Evolutionary conservation across 2,113 vertebrate genomes (phyloP).

Genomic region (Raja brachyura): DNA sequence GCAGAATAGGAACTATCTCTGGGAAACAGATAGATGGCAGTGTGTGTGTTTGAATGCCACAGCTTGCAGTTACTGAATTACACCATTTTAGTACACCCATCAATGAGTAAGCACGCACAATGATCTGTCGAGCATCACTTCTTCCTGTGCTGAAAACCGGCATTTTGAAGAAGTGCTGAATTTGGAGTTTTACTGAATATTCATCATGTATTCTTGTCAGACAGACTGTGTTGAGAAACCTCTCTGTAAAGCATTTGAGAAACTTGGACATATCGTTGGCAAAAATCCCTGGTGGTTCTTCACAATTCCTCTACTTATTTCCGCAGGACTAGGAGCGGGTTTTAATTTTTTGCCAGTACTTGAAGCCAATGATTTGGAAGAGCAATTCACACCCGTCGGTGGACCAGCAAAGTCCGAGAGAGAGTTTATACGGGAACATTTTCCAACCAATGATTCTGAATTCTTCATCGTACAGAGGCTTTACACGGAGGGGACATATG

Average conservation of each 20-base stretch:
- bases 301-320: conserved; percentile 53
- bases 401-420: conserved; percentile 67
- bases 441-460: conserved; percentile 48
- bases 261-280: conserved; percentile 55
- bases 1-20: not conserved
- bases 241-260: conserved; percentile 51
- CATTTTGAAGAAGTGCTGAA: not conserved
- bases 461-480: conserved; percentile 59
- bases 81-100: not conserved
- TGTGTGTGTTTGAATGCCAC: not conserved
- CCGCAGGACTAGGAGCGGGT: conserved; percentile 56
- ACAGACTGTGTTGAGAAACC: conserved; percentile 61
- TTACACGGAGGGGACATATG: conserved; percentile 54
- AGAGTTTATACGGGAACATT: conserved; percentile 53
- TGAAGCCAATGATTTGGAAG: conserved; percentile 54
- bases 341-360: conserved; percentile 52
- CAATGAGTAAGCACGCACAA: not conserved
- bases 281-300: conserved; percentile 64
- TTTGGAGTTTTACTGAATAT: not conserved
- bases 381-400: conserved; percentile 65
- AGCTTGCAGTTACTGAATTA: not conserved
- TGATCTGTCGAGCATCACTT: not conserved
- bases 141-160: not conserved
- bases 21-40: not conserved
- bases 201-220: conserved; percentile 46